Evolutionary conservation across 1,140 invertebrate genomes (phyloP).

Genomic region (Drosophila ficusphila): DNA sequence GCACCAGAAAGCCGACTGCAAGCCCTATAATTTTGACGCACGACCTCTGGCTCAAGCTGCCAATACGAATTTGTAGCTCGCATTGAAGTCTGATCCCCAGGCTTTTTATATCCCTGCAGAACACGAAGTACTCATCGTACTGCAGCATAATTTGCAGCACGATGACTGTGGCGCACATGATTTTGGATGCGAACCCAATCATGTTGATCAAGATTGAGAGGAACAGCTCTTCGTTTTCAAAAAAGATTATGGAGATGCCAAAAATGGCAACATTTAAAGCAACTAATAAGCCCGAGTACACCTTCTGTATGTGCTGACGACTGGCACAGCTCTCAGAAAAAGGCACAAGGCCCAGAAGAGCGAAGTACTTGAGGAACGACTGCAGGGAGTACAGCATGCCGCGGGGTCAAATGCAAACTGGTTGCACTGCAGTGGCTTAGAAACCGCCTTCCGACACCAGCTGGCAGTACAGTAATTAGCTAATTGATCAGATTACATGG

Average conservation of each 20-base stretch:
- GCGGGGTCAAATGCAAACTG: background rate
- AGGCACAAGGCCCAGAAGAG: constrained; percentile 57
- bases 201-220: constrained; percentile 55
- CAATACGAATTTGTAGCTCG: constrained; percentile 27
- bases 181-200: constrained; percentile 53
- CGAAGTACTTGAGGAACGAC: constrained; percentile 60
- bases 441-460: too few relatives aligned
- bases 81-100: constrained; percentile 35
- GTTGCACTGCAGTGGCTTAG: too few relatives aligned
- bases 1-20: constrained; percentile 13
- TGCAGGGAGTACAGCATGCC: constrained; percentile 53
- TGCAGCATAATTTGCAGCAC: constrained; percentile 50
- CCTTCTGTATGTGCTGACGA: constrained; percentile 26
- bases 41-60: background rate
- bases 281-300: constrained; percentile 40
- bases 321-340: constrained; percentile 19
- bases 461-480: background rate
- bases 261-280: constrained; percentile 16
- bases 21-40: constrained; percentile 43
- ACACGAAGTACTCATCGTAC: constrained; percentile 42
- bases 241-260: background rate
- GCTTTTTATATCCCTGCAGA: constrained; percentile 35
- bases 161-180: constrained; percentile 44
- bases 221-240: background rate
- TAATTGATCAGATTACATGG: constrained; percentile 9